Conservation (phyloP, 2,113 vertebrate genomes). For the Sterna hirundo region DNA sequence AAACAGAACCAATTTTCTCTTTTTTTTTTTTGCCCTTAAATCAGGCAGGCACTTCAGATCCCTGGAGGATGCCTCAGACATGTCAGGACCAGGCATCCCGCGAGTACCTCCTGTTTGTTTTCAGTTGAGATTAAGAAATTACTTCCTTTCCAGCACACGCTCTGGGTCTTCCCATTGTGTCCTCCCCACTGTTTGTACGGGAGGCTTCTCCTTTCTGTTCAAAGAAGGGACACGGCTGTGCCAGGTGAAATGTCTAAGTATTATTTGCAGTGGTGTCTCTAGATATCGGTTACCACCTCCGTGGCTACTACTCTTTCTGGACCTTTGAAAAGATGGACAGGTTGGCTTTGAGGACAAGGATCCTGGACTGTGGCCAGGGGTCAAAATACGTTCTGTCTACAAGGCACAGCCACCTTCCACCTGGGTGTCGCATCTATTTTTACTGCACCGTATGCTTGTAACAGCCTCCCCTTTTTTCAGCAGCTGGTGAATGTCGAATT, state of each 20-base stretch:
- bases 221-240: neutral
- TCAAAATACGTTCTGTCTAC: neutral
- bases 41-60: neutral
- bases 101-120: neutral
- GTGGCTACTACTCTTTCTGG: fast-evolving
- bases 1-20: neutral
- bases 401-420: neutral
- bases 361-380: neutral
- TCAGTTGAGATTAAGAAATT: neutral
- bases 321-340: neutral
- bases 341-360: neutral
- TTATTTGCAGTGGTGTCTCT: neutral
- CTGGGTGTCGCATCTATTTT: neutral
- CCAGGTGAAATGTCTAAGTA: neutral
- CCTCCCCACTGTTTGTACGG: neutral
- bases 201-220: neutral
- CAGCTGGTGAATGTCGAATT: neutral
- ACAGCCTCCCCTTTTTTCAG: neutral
- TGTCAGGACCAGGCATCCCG: neutral
- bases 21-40: neutral
- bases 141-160: fast-evolving
- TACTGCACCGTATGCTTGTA: neutral
- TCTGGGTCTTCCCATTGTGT: neutral
- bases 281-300: fast-evolving
- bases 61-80: neutral